Base-by-base conservation (phyloP, 2,113 vertebrate genomes). In the Dascyllus trimaculatus region DNA sequence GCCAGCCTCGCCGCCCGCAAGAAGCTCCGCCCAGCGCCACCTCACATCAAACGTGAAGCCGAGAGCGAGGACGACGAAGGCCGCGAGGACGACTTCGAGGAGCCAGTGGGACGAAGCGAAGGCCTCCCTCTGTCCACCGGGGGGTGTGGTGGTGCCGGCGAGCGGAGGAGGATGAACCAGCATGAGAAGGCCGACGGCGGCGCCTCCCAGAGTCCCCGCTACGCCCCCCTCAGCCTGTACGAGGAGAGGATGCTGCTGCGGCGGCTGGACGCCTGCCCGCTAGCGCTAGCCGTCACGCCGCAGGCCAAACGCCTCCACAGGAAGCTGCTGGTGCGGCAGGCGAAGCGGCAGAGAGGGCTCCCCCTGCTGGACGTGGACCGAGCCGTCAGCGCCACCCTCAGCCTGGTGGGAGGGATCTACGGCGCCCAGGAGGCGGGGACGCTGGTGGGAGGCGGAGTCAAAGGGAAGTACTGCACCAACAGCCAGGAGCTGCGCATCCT, bases 291-390 rank as follows among this genome's bases (percentile, higher is more conserved):
- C 17, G 95, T 97, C 89, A 98, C 96, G 0, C 95, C 97, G 0
- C 97, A 97, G 83, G 98, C 97, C 3, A 94, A 93, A 57, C 95
- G 98, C 6, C 95, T 99, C 24, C 94, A 95, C 61, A 94, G 97
- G 71, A 99, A 99, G 83, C 91, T 99, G 71, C 86, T 98, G 4
- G 91, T 99, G 32, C 94, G 97, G 19, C 97, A 99, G 86, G 95
- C 96, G 4, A 98, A 98, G 85, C 93, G 98, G 15, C 97, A 97
- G 71, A 84, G 97, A 54, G 96, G 97, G 3, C 94, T 98, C 18
- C 97, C 97, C 0, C 94, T 99, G 60, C 96, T 99, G 83, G 97
- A 99, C 82, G 74, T 98, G 24, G 98, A 99, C 81, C 94, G 95
- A 14, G 96, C 96, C 0, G 95, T 98, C 80, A 98, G 95, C 0